Percentiles rank a stretch among this genome's conserved stretches.
Evolutionary conservation across 2,888 invertebrate species (phyloP).

Genomic region (Baccha elongata): DNA sequence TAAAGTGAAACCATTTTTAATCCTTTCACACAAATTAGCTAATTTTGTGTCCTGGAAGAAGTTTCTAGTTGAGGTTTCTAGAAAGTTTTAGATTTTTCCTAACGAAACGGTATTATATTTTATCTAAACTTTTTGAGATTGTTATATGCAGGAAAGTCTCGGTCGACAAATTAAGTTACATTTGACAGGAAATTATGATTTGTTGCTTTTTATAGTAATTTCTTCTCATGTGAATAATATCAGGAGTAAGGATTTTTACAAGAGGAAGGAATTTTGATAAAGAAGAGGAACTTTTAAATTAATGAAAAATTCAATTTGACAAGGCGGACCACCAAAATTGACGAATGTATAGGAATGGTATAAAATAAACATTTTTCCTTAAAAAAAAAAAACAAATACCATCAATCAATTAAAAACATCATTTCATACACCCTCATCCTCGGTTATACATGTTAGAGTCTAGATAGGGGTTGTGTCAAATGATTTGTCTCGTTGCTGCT

Average conservation of each 20-base stretch:
- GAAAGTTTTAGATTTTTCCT: no score
- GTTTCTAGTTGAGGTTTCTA: no score
- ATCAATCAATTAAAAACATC: slow-evolving; percentile 62
- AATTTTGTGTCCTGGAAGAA: slow-evolving; percentile 32
- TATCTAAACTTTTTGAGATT: not conserved
- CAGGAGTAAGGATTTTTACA: no score
- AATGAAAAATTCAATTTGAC: slow-evolving; percentile 41
- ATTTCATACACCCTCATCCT: slow-evolving; percentile 23
- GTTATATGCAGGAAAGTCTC: not conserved
- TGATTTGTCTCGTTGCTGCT: slow-evolving; percentile 10
- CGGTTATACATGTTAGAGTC: slow-evolving; percentile 26
- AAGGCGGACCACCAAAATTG: slow-evolving; percentile 53
- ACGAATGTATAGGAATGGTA: no score
- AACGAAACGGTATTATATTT: no score
- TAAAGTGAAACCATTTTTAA: slow-evolving; percentile 55
- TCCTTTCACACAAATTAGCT: slow-evolving; percentile 72
- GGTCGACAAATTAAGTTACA: slow-evolving; percentile 22
- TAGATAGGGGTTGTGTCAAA: slow-evolving; percentile 64
- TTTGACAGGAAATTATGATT: slow-evolving; percentile 24
- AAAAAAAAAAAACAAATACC: no score
- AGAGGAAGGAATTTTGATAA: no score
- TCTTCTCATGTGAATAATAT: no score
- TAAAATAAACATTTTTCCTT: no score
- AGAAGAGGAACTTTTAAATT: slow-evolving; percentile 35
- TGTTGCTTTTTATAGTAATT: no score